Evolutionary conservation across 2,113 vertebrate genomes (phyloP), one percentile per base, ranked within the genome.

Genomic region (Phocoena phocoena): DNA sequence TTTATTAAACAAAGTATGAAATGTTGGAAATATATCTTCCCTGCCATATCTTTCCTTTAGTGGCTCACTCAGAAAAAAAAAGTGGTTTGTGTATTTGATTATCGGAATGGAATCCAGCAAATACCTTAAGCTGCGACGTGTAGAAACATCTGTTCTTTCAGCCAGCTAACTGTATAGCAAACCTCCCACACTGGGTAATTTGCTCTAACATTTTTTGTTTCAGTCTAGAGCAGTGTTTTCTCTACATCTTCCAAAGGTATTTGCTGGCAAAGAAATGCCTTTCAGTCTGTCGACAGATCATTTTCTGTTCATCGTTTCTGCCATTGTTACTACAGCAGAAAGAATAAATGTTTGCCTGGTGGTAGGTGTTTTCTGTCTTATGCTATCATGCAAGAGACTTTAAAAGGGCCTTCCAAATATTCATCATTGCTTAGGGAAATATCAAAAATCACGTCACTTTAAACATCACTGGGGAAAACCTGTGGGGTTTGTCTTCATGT

Each of bases 241-340:
- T 62, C 86, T 76, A 25, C 70, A 6, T 96, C 91, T 92, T 94
- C 71, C 89, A 36, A 50, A 65, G 33, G 70, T 92, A 60, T 96
- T 87, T 98, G 95, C 95, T 95, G 97, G 96, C 98, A 95, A 70
- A 93, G 97, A 97, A 93, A 92, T 96, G 95, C 93, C 87, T 93
- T 83, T 92, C 8, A 44, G 93, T 96, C 50, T 95, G 97, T 95
- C 68, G 9, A 96, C 97, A 97, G 93, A 98, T 97, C 95, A 96
- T 96, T 97, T 92, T 95, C 92, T 89, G 74, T 47, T 96, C 97
- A 95, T 90, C 96, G 97, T 96, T 97, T 91, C 89, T 96, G 92
- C 95, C 91, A 80, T 96, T 88, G 97, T 92, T 93, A 93, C 95
- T 90, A 95, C 96, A 47, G 58, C 74, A 87, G 89, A 47, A 88